Percentiles rank a stretch among this genome's conserved stretches.
phyloP scores from a whole-genome alignment of 1,140 invertebrate genomes.

The Planococcus citri region DNA sequence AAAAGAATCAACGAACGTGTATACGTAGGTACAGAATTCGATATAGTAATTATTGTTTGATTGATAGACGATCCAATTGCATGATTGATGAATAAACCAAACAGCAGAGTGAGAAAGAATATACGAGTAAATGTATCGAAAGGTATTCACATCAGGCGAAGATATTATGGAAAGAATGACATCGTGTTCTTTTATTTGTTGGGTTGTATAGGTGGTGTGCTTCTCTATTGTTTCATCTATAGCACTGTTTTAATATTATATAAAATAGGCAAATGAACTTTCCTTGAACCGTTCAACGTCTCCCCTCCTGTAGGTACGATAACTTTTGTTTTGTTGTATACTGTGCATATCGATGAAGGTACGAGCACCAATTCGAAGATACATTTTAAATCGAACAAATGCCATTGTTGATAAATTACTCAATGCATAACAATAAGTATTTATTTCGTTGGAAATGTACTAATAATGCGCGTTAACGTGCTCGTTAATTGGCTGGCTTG shows the following conservation, averaged over 20 bases:
- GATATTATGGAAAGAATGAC: neutral
- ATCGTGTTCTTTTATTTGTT: conserved; percentile 7
- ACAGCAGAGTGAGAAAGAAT: neutral
- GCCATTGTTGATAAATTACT: conserved; percentile 7
- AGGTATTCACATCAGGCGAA: neutral
- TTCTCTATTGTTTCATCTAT: neutral
- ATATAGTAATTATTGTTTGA: conserved; percentile 3
- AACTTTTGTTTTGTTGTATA: neutral
- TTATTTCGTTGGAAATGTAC: neutral
- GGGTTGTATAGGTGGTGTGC: neutral
- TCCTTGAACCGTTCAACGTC: neutral
- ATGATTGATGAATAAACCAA: conserved; percentile 7
- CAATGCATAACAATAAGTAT: neutral
- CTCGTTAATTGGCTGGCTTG: neutral
- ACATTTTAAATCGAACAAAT: neutral
- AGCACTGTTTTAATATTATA: neutral
- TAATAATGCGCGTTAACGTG: too few species aligned
- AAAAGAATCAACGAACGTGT: too few species aligned
- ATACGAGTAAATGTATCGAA: too few species aligned
- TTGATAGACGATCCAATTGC: neutral
- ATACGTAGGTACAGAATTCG: neutral
- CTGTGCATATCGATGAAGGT: too few species aligned
- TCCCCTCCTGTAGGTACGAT: neutral
- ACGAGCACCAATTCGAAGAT: neutral
- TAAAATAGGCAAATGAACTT: neutral